Evolutionary conservation across 2,113 vertebrate species (phyloP), one percentile per base, ranked within the genome.

Genomic region (Probosciger aterrimus): DNA sequence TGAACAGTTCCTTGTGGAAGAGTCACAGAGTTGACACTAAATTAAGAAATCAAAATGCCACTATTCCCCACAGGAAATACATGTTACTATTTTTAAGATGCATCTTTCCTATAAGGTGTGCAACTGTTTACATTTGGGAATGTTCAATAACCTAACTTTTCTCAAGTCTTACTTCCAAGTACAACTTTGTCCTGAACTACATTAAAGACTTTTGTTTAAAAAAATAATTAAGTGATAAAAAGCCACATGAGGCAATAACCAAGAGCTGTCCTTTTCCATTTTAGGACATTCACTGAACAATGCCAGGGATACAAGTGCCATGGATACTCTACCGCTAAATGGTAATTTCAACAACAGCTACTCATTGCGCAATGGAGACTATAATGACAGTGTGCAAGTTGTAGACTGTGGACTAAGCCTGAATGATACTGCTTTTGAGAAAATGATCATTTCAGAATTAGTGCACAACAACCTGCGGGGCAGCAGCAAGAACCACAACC

Each of bases 271-370:
- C 83, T 98, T 98, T 96, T 98, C 95, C 97, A 22, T 98, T 98
- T 92, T 98, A 99, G 99, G 99, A 99, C 99, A 99, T 98, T 99
- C 99, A 98, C 98, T 99, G 99, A 99, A 98, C 99, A 99, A 98
- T 98, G 99, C 98, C 98, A 99, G 99, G 99, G 99, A 99, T 98
- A 99, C 99, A 98, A 99, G 99, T 99, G 99, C 99, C 99, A 99
- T 99, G 99, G 99, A 99, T 99, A 99, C 99, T 98, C 99, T 99
- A 99, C 99, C 99, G 99, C 99, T 99, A 99, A 99, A 99, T 99
- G 99, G 99, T 99, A 99, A 99, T 98, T 99, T 99, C 98, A 99
- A 99, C 98, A 99, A 99, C 98, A 99, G 99, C 98, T 99, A 99
- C 98, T 99, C 99, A 44, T 98, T 99, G 97, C 99, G 98, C 96